A percentile compares a stretch with the other conserved stretches of the same genome.
Conservation (phyloP, 92 coral and sea anemone species). For the Palythoa grandiflora region DNA sequence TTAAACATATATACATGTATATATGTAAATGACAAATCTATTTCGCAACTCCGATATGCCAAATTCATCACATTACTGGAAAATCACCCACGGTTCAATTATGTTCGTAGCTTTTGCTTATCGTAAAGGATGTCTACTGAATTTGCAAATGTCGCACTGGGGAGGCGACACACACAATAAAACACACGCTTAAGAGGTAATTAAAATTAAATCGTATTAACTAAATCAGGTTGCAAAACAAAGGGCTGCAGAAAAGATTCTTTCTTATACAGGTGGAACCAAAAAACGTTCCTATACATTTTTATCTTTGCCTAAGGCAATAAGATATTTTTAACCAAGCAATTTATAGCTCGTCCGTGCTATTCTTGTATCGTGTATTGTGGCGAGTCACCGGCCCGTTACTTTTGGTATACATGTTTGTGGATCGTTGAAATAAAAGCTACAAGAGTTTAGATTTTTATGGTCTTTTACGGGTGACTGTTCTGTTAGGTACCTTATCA, state of each 20-base stretch:
- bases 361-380: constrained; percentile 23
- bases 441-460: constrained; percentile 37
- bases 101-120: constrained; percentile 59
- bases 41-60: constrained; percentile 48
- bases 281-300: constrained; percentile 75
- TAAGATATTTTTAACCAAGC: constrained; percentile 28
- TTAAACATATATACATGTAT: constrained; percentile 18
- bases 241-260: constrained; percentile 43
- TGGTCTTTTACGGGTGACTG: constrained; percentile 34
- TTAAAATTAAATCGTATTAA: constrained; percentile 86
- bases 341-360: constrained; percentile 2
- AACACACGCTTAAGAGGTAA: constrained; percentile 83
- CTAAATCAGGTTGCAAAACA: constrained; percentile 65
- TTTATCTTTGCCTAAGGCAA: constrained; percentile 69
- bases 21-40: constrained; percentile 35
- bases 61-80: constrained; percentile 64
- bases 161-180: constrained; percentile 65
- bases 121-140: constrained; percentile 82
- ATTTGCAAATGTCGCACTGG: constrained; percentile 79
- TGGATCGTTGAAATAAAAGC: background rate
- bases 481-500: constrained; percentile 62
- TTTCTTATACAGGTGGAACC: constrained; percentile 68
- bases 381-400: constrained; percentile 11
- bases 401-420: background rate
- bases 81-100: constrained; percentile 75